phyloP scores from a whole-genome alignment of 2,113 vertebrate species.

The Hirundichthys speculiger region DNA sequence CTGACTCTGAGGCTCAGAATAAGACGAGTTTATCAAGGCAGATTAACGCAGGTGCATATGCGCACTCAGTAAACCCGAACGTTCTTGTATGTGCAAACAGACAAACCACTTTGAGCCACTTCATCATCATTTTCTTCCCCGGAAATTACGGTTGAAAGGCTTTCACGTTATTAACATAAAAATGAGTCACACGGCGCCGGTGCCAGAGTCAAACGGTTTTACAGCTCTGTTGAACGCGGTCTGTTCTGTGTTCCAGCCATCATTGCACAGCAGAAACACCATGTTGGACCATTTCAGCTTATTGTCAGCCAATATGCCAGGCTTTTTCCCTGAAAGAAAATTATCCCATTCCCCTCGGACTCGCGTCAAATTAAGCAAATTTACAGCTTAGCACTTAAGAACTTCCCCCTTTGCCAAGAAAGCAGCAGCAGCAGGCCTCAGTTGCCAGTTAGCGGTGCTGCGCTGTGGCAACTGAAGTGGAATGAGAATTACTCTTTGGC shows the following conservation, averaged over 20 bases:
- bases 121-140: slow-evolving; percentile 40
- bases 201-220: slow-evolving; percentile 67
- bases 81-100: slow-evolving; percentile 25
- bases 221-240: slow-evolving; percentile 70
- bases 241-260: slow-evolving; percentile 69
- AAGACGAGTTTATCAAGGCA: slow-evolving; percentile 5
- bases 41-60: slow-evolving; percentile 8
- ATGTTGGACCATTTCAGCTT: slow-evolving; percentile 76
- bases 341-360: slow-evolving; percentile 77
- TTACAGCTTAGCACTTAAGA: slow-evolving; percentile 83
- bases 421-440: slow-evolving; percentile 57
- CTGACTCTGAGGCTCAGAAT: background rate
- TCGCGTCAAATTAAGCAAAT: slow-evolving; percentile 84
- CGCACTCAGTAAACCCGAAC: slow-evolving; percentile 17
- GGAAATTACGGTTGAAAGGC: slow-evolving; percentile 53
- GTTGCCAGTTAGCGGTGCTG: slow-evolving; percentile 57
- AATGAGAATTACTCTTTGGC: slow-evolving; percentile 64
- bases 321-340: slow-evolving; percentile 77
- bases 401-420: slow-evolving; percentile 80
- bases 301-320: slow-evolving; percentile 78
- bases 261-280: slow-evolving; percentile 69
- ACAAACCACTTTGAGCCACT: slow-evolving; percentile 36
- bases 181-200: slow-evolving; percentile 63
- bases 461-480: slow-evolving; percentile 58
- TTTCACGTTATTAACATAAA: slow-evolving; percentile 55